Percentiles rank a stretch among this genome's conserved stretches.
Conservation (phyloP, 1,140 invertebrate species). For the Drosophila sp. region DNA sequence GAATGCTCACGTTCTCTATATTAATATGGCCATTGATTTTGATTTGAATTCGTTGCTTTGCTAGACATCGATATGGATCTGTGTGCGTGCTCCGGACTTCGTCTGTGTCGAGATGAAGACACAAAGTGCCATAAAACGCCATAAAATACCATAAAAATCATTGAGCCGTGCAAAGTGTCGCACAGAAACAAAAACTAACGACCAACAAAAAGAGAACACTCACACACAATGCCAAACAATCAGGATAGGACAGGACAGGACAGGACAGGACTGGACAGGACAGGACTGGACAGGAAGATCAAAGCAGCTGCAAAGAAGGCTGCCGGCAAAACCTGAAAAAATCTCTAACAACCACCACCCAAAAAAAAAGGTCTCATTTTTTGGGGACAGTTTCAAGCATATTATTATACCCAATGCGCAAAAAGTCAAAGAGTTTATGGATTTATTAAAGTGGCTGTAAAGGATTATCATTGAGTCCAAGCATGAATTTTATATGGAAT, state of each 20-base stretch:
- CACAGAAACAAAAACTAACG: conserved; percentile 46
- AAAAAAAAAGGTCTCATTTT: conserved; percentile 10
- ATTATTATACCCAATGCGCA: conserved; percentile 13
- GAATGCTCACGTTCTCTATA: conserved; percentile 48
- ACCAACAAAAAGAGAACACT: too few relatives aligned
- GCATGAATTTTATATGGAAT: not conserved
- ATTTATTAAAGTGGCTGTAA: not conserved
- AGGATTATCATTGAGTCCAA: not conserved
- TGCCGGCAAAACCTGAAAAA: conserved; percentile 51
- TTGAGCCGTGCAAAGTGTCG: conserved; percentile 66
- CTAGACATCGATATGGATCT: conserved; percentile 4
- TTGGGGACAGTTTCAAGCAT: conserved; percentile 20
- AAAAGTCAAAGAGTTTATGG: conserved; percentile 9
- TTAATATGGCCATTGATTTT: conserved; percentile 73
- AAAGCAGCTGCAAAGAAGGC: conserved; percentile 61
- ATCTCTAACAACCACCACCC: conserved; percentile 15
- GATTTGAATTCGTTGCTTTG: conserved; percentile 34
- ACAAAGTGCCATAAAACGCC: conserved; percentile 45
- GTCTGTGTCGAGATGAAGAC: conserved; percentile 29
- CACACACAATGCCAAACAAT: conserved; percentile 35
- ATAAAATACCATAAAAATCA: conserved; percentile 56
- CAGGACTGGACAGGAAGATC: conserved; percentile 61
- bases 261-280: conserved; percentile 49
- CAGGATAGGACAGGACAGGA: too few relatives aligned
- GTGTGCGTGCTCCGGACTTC: conserved; percentile 32